phyloP scores from a whole-genome alignment of 2,113 vertebrate species.

The Podocnemis expansa region DNA sequence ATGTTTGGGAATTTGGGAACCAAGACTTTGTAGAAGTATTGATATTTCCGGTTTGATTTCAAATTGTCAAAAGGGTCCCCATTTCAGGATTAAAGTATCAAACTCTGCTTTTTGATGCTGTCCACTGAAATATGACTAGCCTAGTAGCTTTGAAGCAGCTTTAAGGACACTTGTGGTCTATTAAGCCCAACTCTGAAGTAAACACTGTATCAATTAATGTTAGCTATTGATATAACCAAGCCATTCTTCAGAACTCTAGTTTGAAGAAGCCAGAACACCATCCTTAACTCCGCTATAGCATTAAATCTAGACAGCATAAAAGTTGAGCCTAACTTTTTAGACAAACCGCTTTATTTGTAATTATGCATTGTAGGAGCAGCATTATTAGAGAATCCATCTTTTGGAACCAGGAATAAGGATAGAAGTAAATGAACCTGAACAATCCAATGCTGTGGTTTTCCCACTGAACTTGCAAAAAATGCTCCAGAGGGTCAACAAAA shows the following conservation, averaged over 20 bases:
- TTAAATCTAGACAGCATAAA: background rate
- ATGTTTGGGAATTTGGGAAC: background rate
- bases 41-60: background rate
- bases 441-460: constrained; percentile 17
- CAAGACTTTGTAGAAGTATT: background rate
- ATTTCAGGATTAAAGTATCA: background rate
- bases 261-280: background rate
- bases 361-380: background rate
- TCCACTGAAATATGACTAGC: background rate
- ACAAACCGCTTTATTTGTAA: background rate
- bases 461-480: background rate
- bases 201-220: background rate
- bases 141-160: background rate
- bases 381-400: background rate
- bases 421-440: background rate
- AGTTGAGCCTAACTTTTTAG: background rate
- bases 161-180: background rate
- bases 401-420: background rate
- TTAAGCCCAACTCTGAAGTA: background rate
- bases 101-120: background rate
- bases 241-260: background rate
- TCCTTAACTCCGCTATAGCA: background rate
- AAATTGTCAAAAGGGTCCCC: background rate
- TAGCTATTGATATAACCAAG: background rate
- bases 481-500: background rate